A percentile compares a stretch with the other conserved stretches of the same genome.
phyloP scores from a whole-genome alignment of 2,888 invertebrate species.

The Rotaria sp. region DNA sequence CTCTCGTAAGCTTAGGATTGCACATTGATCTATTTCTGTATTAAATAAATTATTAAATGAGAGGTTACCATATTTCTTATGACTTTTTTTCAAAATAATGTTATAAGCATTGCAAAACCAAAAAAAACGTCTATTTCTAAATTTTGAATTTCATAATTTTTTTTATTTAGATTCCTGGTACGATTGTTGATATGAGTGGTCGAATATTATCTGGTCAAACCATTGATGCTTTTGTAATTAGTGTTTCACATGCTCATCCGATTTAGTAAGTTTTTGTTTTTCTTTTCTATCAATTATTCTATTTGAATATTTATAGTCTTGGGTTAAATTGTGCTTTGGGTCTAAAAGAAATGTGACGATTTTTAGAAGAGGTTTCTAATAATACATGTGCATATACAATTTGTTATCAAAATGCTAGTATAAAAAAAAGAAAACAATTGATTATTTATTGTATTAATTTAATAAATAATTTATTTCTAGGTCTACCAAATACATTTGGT shows the following conservation, averaged over 20 bases:
- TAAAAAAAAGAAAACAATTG: neutral
- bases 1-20: too few relatives aligned
- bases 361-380: conserved; percentile 59
- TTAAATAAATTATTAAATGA: too few relatives aligned
- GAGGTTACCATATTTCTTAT: too few relatives aligned
- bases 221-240: conserved; percentile 60
- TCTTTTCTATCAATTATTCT: conserved; percentile 29
- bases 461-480: conserved; percentile 44
- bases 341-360: conserved; percentile 61
- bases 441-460: neutral
- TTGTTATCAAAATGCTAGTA: conserved; percentile 61
- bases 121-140: too few relatives aligned
- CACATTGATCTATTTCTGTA: too few relatives aligned
- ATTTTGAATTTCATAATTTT: too few relatives aligned
- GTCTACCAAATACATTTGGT: conserved; percentile 62
- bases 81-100: too few relatives aligned
- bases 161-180: conserved; percentile 58
- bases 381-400: conserved; percentile 52
- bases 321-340: conserved; percentile 63
- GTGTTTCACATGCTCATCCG: conserved; percentile 58
- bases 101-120: too few relatives aligned
- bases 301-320: conserved; percentile 50
- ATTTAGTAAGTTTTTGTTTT: conserved; percentile 53
- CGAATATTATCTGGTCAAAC: conserved; percentile 62
- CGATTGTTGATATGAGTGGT: conserved; percentile 62